These are phyloP conservation scores for Podargus strigoides DNA, from an alignment of 2,797 vertebrate species.

Conservation along the genomic window DNA sequence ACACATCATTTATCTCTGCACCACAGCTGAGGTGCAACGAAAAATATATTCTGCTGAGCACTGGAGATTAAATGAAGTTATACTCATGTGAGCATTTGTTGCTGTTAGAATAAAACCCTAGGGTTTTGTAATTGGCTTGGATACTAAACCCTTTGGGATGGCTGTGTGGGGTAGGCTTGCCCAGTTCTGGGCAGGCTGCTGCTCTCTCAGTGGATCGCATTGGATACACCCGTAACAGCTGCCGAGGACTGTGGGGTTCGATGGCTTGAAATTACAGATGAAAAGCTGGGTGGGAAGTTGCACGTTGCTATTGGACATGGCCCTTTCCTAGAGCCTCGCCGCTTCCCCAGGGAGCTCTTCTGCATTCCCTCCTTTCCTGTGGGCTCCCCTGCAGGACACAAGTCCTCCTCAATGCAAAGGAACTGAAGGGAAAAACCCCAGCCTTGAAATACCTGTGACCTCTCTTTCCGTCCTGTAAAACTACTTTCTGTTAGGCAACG, in stretches of 20 bases:
- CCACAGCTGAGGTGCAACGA: conserved; percentile 25
- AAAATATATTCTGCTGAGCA: conserved; percentile 40
- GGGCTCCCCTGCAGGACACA: fast-evolving
- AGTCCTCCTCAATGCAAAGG: neutral
- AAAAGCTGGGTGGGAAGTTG: neutral
- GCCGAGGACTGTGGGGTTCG: fast-evolving
- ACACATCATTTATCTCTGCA: conserved; percentile 43
- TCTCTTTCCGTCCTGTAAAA: neutral
- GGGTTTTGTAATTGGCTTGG: neutral
- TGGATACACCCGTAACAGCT: neutral
- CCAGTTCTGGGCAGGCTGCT: neutral
- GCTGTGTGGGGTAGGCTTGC: neutral
- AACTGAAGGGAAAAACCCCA: neutral
- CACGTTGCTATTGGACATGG: neutral
- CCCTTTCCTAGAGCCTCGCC: neutral
- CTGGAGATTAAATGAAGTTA: conserved; percentile 42
- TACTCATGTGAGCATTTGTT: neutral
- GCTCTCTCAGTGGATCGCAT: neutral
- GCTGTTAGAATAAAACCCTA: neutral
- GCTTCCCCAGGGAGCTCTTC: neutral
- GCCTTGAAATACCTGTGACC: fast-evolving
- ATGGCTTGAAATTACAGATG: neutral
- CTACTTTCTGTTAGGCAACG: neutral
- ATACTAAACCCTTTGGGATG: neutral
- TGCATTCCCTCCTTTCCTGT: neutral